Base-by-base conservation (phyloP, 1,140 invertebrate genomes). In the Drosophila simulans region DNA sequence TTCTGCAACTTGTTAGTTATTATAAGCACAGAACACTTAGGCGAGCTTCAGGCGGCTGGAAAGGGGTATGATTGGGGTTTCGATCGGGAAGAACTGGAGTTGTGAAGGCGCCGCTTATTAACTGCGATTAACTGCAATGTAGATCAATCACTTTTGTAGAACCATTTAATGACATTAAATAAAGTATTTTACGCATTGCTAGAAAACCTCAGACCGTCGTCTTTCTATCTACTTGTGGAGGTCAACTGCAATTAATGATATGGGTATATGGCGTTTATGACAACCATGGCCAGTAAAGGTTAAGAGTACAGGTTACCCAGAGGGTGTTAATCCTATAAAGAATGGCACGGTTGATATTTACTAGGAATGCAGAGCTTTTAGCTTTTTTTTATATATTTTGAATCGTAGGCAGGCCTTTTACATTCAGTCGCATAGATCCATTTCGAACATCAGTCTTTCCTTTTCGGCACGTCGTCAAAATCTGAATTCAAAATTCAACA, bases 71-170 rank as follows among this genome's bases (percentile, higher is more conserved):
- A 17, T 42, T 31, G 35, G 42, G n/a, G 17, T 62, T 63, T 25
- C 45, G 27, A 15, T 31, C 10, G 46, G 17, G 5, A 3, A 15
- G 22, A 42, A n/a, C n/a, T 15, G 27, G 46, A 15, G 11, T 63
- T 35, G 35, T 27, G 34, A 46, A 55, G 52, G 34, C 35, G 34
- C 62, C 66, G 64, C 66, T 69, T 57, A 57, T 42, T 42, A 57
- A 40, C 51, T 71, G 68, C 66, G 52, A 57, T 71, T 46, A 56
- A 70, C 34, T 71, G 65, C 52, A 37, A 64, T 60, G 60, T 86
- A 84, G 81, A 64, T 73, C 81, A 77, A 84, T 74, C 49, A 77
- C 59, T 80, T 83, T 82, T 86, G 84, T 79, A 83, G 79, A 71
- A 76, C 63, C 66, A 83, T 89, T 82, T 72, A 65, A 66, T 62